Percentiles rank a stretch among this genome's conserved stretches.
These are phyloP conservation scores for Apotomis capreana DNA, from an alignment of 2,888 invertebrate genomes.

Conservation along the genomic window DNA sequence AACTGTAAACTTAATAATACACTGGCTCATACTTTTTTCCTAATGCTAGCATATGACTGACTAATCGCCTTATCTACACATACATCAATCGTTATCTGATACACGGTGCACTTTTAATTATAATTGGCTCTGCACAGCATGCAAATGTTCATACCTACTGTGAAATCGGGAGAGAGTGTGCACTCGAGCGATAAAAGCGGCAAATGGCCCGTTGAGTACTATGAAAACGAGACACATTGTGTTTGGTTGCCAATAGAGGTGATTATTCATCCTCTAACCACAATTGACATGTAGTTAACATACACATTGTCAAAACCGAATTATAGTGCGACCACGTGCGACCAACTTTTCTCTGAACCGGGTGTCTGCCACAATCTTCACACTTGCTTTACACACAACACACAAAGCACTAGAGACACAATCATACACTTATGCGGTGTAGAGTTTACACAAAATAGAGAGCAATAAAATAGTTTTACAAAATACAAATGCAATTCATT, in stretches of 20 bases:
- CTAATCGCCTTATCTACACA: constrained; percentile 16
- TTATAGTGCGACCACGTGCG: no score
- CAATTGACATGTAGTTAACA: background rate
- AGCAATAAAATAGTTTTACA: background rate
- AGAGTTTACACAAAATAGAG: no score
- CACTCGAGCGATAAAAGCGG: constrained; percentile 62
- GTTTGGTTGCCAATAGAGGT: background rate
- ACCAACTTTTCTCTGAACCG: no score
- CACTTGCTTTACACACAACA: no score
- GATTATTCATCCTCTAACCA: background rate
- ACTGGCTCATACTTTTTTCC: background rate
- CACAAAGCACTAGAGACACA: no score
- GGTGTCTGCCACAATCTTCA: no score
- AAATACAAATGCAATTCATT: no score
- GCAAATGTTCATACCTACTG: constrained; percentile 75
- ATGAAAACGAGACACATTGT: constrained; percentile 26
- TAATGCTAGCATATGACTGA: constrained; percentile 2
- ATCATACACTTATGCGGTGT: no score
- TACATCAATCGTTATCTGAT: constrained; percentile 61
- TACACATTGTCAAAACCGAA: background rate
- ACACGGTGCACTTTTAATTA: constrained; percentile 57
- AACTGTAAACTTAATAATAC: no score
- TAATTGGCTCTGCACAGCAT: constrained; percentile 67
- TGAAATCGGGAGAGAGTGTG: constrained; percentile 76
- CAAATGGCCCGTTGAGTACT: constrained; percentile 38